Evolutionary conservation across 2,888 invertebrate genomes (phyloP).

Genomic region (Thelaira solivaga): DNA sequence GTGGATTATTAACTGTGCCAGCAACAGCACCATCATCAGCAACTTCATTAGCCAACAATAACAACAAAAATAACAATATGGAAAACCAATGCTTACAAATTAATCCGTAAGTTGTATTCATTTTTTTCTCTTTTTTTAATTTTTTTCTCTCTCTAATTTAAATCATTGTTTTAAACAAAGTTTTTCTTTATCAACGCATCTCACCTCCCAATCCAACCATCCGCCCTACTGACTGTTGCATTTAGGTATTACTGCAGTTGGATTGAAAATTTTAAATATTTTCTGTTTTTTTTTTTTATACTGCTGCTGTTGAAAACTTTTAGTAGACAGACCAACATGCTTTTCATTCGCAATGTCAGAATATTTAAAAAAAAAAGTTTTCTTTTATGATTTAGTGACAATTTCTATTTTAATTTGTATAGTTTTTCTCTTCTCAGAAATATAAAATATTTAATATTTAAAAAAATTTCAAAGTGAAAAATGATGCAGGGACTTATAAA

Average conservation of each 20-base stretch:
- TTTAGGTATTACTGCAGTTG: background rate
- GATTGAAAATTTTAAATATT: conserved; percentile 33
- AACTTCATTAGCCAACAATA: conserved; percentile 53
- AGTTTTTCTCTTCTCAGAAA: background rate
- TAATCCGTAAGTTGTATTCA: conserved; percentile 60
- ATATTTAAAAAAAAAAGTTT: conserved; percentile 36
- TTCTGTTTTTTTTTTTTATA: conserved; percentile 18
- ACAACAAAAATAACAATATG: conserved; percentile 67
- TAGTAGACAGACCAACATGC: background rate
- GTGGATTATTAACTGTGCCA: conserved; percentile 65
- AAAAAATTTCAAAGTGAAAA: no score
- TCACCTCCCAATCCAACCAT: no score
- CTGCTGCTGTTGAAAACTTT: conserved; percentile 1
- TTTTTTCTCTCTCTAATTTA: conserved; percentile 10
- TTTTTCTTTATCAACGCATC: background rate
- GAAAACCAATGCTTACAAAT: conserved; percentile 56
- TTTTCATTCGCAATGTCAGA: conserved; percentile 1
- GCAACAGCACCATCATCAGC: conserved; percentile 52
- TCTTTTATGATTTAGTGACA: background rate
- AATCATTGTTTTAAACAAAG: conserved; percentile 41
- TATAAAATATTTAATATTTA: background rate
- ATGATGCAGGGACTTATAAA: no score
- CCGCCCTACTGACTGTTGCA: conserved; percentile 17
- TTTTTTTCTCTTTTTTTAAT: conserved; percentile 9
- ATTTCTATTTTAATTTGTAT: background rate